Base-by-base conservation (phyloP, 2,888 invertebrate genomes). In the Orthosia cruda region DNA sequence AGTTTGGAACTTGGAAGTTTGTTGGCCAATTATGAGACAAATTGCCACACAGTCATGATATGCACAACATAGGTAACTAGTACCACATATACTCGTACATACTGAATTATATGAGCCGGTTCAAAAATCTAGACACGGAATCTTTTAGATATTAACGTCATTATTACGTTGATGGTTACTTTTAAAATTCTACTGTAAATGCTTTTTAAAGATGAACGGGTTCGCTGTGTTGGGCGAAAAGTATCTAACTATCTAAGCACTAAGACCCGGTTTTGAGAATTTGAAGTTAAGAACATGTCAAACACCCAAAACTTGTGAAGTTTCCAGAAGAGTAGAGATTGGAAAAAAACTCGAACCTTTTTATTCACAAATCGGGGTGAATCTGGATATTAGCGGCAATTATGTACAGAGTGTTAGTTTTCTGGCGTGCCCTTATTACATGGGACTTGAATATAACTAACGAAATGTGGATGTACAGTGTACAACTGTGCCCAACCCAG, bases 1-100 rank as follows among this genome's bases (percentile, higher is more conserved):
- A 52, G 59, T 77, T 77, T 23, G 20, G 32, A 63, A 69, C 69
- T 77, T 76, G 20, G 12, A 49, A 47, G n/a, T 76, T 64, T 20
- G 50, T 72, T 26, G 62, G 20, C 13, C 15, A 15, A 40, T 40
- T 73, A 18, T 26, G 52, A 23, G 52, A 55, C 23, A 67, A 67
- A 67, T 77, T 47, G 3, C 26, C 26, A 40, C 47, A 45, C 5
- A 54, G 18, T 50, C 7, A 20, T 45, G 16, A 18, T 52, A 52
- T 52, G n/a, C 40, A 20, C 57, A 47, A 32, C 15, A 7, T 69
- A 9, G 40, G 40, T 40, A 40, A 40, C 40, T 40, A 9, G n/a
- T n/a, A n/a, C n/a, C n/a, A n/a, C n/a, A n/a, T n/a, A n/a, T n/a
- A n/a, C n/a, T n/a, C n/a, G n/a, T n/a, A n/a, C n/a, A n/a, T n/a